phyloP scores from a whole-genome alignment of 1,140 invertebrate genomes.

The Polyergus mexicanus region DNA sequence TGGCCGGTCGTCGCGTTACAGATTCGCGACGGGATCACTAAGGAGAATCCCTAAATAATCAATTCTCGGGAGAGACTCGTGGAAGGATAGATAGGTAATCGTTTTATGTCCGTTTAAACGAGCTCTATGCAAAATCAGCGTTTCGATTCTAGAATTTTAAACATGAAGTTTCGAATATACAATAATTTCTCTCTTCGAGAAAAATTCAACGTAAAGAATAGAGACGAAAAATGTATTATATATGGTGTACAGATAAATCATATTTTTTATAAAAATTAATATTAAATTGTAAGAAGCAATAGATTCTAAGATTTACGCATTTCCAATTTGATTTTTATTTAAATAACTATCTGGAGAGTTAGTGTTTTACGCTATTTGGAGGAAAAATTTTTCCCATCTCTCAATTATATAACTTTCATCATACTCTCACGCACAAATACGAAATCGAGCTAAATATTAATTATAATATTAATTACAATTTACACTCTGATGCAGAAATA shows the following conservation, averaged over 20 bases:
- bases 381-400: neutral
- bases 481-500: neutral
- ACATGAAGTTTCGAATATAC: neutral
- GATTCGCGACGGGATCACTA: conserved; percentile 24
- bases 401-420: neutral
- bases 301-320: neutral
- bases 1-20: neutral
- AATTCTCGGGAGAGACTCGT: neutral
- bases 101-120: neutral
- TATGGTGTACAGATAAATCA: neutral
- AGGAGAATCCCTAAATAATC: conserved; percentile 1
- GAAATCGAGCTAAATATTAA: too few relatives aligned
- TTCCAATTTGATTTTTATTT: neutral
- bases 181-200: too few relatives aligned
- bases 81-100: neutral
- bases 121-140: neutral
- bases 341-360: too few relatives aligned
- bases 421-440: too few relatives aligned
- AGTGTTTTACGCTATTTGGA: neutral
- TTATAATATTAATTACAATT: too few relatives aligned
- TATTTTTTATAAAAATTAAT: neutral
- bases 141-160: neutral
- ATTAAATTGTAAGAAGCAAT: neutral
- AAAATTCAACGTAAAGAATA: neutral
- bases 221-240: neutral